These are phyloP conservation scores for Neodiprion virginianus DNA, from an alignment of 1,140 invertebrate genomes.

Conservation along the genomic window DNA sequence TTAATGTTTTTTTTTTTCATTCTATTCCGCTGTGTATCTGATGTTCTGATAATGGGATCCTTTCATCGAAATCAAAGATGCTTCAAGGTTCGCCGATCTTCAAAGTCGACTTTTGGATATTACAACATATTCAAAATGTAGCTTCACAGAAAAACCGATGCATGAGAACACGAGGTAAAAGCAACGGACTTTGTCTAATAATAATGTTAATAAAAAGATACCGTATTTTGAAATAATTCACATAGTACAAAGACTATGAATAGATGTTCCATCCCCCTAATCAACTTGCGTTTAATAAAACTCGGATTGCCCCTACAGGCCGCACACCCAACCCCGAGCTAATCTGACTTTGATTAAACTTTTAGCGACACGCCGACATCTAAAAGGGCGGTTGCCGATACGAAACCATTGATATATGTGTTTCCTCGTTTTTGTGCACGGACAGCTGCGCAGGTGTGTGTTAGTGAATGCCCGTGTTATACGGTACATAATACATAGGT, in stretches of 20 bases:
- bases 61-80: too few relatives aligned
- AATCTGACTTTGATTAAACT: conserved; percentile 64
- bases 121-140: too few relatives aligned
- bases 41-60: too few relatives aligned
- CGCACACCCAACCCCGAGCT: conserved; percentile 33
- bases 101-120: too few relatives aligned
- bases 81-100: too few relatives aligned
- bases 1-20: too few relatives aligned
- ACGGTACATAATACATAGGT: background rate
- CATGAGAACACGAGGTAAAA: too few relatives aligned
- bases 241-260: background rate
- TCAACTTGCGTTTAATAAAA: conserved; percentile 56
- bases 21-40: too few relatives aligned
- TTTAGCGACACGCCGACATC: conserved; percentile 51
- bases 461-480: background rate
- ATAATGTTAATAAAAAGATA: background rate
- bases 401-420: background rate
- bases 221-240: background rate
- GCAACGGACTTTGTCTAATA: too few relatives aligned
- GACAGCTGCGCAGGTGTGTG: background rate
- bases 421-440: background rate
- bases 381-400: conserved; percentile 47
- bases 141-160: too few relatives aligned
- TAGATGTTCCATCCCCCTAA: conserved; percentile 41
- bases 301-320: conserved; percentile 24